phyloP scores from a whole-genome alignment of 2,797 vertebrate genomes.

The Lophotriccus pileatus region DNA sequence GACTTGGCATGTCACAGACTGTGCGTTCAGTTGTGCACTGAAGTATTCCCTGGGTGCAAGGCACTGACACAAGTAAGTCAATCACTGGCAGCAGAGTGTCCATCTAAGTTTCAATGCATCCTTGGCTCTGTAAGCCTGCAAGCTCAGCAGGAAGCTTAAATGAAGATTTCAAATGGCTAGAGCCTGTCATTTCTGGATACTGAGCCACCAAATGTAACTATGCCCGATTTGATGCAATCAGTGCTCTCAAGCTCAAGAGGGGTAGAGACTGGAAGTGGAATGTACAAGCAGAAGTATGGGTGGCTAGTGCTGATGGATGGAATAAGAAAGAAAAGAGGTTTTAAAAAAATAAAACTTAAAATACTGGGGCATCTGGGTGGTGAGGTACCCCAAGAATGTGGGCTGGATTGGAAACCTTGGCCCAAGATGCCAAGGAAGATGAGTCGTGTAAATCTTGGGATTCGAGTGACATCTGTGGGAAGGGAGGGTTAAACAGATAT shows the following conservation, averaged over 20 bases:
- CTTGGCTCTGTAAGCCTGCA: not conserved
- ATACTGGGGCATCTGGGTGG: not conserved
- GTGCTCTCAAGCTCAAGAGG: not conserved
- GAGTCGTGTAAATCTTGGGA: not conserved
- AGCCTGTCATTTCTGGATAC: not conserved
- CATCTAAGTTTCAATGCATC: not conserved
- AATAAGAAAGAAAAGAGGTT: not conserved
- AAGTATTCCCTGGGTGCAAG: not conserved
- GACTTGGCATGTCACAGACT: not conserved
- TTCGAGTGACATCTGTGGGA: not conserved
- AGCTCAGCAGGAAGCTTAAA: conserved; percentile 20
- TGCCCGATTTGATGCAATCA: conserved; percentile 11
- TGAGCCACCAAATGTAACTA: not conserved
- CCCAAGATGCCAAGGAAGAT: not conserved
- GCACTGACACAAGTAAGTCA: not conserved
- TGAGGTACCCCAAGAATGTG: not conserved
- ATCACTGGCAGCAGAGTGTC: not conserved
- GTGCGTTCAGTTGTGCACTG: not conserved
- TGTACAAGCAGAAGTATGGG: not conserved
- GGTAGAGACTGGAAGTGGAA: not conserved
- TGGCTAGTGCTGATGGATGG: not conserved
- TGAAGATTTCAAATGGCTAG: not conserved
- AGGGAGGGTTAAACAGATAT: not conserved
- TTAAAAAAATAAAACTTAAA: not conserved
- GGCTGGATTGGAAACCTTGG: not conserved